A percentile compares a stretch with the other conserved stretches of the same genome.
phyloP scores from a whole-genome alignment of 1,140 invertebrate genomes.

The Babylonia areolata region DNA sequence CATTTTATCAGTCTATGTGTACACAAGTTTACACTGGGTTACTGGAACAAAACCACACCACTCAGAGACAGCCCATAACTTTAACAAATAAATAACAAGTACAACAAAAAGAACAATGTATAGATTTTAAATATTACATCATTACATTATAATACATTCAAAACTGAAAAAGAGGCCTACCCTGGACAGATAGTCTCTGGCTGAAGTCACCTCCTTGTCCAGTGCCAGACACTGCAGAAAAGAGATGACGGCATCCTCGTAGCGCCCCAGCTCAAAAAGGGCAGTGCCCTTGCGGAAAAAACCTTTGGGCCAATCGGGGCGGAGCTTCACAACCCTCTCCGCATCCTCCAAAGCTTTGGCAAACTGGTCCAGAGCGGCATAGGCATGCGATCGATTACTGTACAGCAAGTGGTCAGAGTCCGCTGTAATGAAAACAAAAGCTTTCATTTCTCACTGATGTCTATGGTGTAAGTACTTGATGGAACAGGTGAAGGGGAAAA shows the following conservation, averaged over 20 bases:
- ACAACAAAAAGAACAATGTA: no score
- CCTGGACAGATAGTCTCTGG: slow-evolving; percentile 73
- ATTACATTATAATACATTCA: no score
- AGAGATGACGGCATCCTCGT: slow-evolving; percentile 83
- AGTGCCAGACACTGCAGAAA: slow-evolving; percentile 81
- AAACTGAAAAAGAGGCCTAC: slow-evolving; percentile 54
- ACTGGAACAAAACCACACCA: no score
- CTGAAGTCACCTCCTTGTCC: slow-evolving; percentile 74
- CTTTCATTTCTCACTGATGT: neutral
- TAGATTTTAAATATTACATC: no score
- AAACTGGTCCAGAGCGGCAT: slow-evolving; percentile 80
- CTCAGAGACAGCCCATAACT: no score
- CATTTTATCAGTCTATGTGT: no score
- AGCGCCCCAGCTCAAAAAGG: slow-evolving; percentile 80
- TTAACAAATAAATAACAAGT: no score
- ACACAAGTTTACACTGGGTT: no score
- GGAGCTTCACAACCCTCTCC: slow-evolving; percentile 81
- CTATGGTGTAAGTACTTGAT: no score
- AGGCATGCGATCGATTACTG: slow-evolving; percentile 83
- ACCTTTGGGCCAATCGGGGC: slow-evolving; percentile 86
- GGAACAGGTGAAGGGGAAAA: no score
- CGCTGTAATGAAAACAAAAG: slow-evolving; percentile 78
- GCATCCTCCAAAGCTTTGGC: slow-evolving; percentile 84
- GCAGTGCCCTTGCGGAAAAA: slow-evolving; percentile 83
- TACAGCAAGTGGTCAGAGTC: slow-evolving; percentile 83